phyloP scores from a whole-genome alignment of 2,888 invertebrate species.

The Dynastes tityus region DNA sequence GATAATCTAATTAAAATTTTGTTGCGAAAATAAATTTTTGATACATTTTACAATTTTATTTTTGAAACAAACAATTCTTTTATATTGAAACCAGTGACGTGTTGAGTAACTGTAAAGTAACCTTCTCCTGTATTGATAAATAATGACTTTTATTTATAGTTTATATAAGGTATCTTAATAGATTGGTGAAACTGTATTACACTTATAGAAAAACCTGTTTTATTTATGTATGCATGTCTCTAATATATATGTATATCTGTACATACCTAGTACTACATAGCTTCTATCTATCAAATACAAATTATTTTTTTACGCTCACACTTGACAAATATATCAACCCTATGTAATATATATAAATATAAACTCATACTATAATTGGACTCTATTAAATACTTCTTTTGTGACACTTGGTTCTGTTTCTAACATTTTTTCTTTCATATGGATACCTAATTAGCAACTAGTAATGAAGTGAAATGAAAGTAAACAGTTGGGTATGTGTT shows the following conservation, averaged over 20 bases:
- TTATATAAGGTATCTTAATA: constrained; percentile 42
- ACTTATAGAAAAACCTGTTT: constrained; percentile 44
- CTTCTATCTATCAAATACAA: neutral
- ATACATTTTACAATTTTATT: too few relatives aligned
- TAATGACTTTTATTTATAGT: constrained; percentile 41
- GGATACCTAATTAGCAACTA: neutral
- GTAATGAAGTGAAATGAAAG: constrained; percentile 25
- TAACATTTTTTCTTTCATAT: neutral
- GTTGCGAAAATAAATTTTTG: too few relatives aligned
- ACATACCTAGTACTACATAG: neutral
- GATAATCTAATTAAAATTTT: too few relatives aligned
- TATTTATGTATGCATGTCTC: constrained; percentile 20
- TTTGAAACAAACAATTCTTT: neutral
- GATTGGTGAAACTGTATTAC: constrained; percentile 41
- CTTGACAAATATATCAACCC: neutral
- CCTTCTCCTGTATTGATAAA: constrained; percentile 36
- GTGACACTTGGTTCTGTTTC: neutral
- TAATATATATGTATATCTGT: constrained; percentile 20
- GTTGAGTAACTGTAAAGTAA: constrained; percentile 22
- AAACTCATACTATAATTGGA: neutral
- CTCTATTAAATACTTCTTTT: neutral
- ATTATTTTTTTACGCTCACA: neutral
- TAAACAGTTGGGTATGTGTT: constrained; percentile 4
- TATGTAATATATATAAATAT: neutral
- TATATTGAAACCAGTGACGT: neutral